Conservation (phyloP, 2,888 invertebrate genomes). For the Carcina quercana region DNA sequence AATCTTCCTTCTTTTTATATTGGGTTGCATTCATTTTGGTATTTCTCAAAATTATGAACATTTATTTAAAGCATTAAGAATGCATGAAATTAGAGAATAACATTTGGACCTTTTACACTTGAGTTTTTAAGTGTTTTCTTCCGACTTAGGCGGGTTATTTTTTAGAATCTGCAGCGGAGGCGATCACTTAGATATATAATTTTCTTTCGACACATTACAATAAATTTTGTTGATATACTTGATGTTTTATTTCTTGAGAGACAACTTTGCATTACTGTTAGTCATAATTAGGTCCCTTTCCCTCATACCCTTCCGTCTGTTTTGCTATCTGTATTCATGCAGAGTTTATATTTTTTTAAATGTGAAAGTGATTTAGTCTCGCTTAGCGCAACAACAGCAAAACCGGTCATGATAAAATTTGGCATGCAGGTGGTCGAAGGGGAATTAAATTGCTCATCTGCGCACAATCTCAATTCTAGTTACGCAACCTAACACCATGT, state of each 20-base stretch:
- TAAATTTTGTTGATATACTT: conserved; percentile 49
- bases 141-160: conserved; percentile 21
- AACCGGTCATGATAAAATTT: too few species aligned
- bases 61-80: conserved; percentile 50
- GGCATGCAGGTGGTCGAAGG: too few species aligned
- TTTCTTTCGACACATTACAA: conserved; percentile 48
- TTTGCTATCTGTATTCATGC: too few species aligned
- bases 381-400: too few species aligned
- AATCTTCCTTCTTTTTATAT: conserved; percentile 9
- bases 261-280: too few species aligned
- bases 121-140: conserved; percentile 43
- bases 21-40: conserved; percentile 51
- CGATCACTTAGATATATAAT: conserved; percentile 47
- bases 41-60: conserved; percentile 28
- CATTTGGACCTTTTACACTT: conserved; percentile 32
- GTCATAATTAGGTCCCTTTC: too few species aligned
- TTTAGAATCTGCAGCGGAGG: conserved; percentile 26
- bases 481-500: too few species aligned
- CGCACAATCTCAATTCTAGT: too few species aligned
- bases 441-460: too few species aligned
- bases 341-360: too few species aligned
- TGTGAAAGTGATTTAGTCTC: too few species aligned
- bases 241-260: not conserved
- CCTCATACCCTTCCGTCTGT: too few species aligned
- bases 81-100: conserved; percentile 41